A percentile compares a stretch with the other conserved stretches of the same genome.
phyloP scores from a whole-genome alignment of 2,113 vertebrate genomes.

The Catagonus wagneri region DNA sequence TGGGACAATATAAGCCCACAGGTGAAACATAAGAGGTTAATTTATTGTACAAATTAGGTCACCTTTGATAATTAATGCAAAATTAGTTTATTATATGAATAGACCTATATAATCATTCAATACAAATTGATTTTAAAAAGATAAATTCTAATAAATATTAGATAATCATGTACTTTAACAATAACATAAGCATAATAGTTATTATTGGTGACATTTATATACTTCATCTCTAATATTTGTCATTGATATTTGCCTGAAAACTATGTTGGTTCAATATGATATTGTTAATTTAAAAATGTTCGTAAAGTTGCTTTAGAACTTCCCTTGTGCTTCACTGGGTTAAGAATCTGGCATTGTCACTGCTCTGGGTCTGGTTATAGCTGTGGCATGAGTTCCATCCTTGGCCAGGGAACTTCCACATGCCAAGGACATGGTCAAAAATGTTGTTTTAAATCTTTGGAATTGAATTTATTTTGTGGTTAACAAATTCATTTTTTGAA shows the following conservation, averaged over 20 bases:
- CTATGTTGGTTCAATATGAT: background rate
- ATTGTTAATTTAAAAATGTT: background rate
- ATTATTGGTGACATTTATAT: background rate
- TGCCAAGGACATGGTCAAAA: no score
- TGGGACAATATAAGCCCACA: background rate
- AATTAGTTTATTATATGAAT: background rate
- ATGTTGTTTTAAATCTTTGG: background rate
- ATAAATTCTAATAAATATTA: background rate
- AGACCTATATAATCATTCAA: background rate
- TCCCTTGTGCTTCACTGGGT: no score
- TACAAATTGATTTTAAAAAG: background rate
- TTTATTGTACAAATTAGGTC: slow-evolving; percentile 1
- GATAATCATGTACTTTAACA: background rate
- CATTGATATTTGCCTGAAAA: background rate
- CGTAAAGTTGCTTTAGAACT: background rate
- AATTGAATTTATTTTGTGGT: background rate
- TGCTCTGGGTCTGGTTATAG: no score
- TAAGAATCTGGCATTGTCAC: no score
- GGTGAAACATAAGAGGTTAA: background rate
- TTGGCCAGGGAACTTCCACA: no score
- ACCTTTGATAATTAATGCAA: background rate
- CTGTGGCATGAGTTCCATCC: no score
- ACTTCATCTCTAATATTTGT: background rate
- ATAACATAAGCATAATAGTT: background rate
- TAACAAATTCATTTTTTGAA: slow-evolving; percentile 33